Evolutionary conservation across 2,888 invertebrate species (phyloP), one percentile per base, ranked within the genome.

Genomic region (Pomacea canaliculata): DNA sequence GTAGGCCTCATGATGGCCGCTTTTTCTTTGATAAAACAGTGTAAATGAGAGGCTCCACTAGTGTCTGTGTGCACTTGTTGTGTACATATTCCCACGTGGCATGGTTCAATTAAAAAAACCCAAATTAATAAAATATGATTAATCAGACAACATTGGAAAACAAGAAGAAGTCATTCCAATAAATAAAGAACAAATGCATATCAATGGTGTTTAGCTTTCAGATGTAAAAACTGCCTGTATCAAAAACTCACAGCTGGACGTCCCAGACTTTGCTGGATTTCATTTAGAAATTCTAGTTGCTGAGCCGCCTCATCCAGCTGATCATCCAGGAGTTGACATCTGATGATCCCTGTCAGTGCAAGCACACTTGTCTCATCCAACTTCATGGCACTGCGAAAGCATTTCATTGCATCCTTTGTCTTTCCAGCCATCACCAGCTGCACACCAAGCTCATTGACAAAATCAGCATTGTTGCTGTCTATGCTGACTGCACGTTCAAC

Each of bases 261-360:
- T 10, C 93, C 92, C 70, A 92, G 89, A 16, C 94, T 93, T 83
- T 94, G 94, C 91, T 96, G 94, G 46, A 95, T 92, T 91, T 97
- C 96, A 88, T 94, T 93, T 2, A 98, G 92, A 85, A 97, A 94
- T 84, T 97, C 95, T 60, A 98, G 92, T 91, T 98, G 97, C 84
- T 96, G 95, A 16, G 94, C 93, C 0, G 96, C 91, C 76, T 91
- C 90, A 65, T 90, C 94, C 5, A 93, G 93, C 51, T 95, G 95
- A 60, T 91, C 91, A 83, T 96, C 95, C 78, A 93, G 91, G 84
- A 96, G 92, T 90, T 97, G 96, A 89, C 97, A 96, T 8, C 94
- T 91, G 18, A 97, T 96, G 71, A 97, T 92, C 0, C 97, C 91
- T 78, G 89, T 89, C 1, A 97, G 91, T 0, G 96, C 96, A 37